These are phyloP conservation scores for Troides oblongomaculatus DNA, from an alignment of 2,888 invertebrate genomes.

Conservation along the genomic window DNA sequence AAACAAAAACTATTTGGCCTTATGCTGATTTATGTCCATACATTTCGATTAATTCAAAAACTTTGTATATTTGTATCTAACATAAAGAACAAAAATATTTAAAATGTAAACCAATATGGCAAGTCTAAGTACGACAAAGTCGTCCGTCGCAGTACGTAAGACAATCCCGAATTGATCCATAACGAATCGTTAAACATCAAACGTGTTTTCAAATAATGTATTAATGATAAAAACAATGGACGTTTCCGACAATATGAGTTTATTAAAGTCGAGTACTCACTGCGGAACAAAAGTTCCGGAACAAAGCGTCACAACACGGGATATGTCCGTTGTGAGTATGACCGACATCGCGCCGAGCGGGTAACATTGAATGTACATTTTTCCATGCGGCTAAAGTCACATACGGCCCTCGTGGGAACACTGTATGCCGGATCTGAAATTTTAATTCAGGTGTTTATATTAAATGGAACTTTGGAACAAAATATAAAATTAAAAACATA, in stretches of 20 bases:
- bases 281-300: constrained; percentile 30
- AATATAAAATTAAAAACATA: constrained; percentile 16
- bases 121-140: constrained; percentile 55
- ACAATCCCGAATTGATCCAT: constrained; percentile 55
- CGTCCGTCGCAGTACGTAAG: constrained; percentile 36
- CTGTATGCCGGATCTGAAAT: constrained; percentile 28
- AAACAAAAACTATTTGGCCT: too few species aligned
- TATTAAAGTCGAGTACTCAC: constrained; percentile 31
- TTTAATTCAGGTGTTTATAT: constrained; percentile 28
- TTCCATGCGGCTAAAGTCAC: constrained; percentile 28
- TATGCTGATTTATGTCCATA: too few species aligned
- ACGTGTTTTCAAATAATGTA: constrained; percentile 48
- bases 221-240: constrained; percentile 42
- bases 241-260: constrained; percentile 28
- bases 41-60: too few species aligned
- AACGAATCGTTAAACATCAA: constrained; percentile 54
- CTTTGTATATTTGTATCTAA: too few species aligned
- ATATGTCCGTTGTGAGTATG: constrained; percentile 24
- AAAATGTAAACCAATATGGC: constrained; percentile 36
- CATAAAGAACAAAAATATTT: too few species aligned
- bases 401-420: constrained; percentile 22
- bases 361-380: constrained; percentile 30
- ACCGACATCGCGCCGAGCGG: constrained; percentile 25
- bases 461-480: constrained; percentile 28
- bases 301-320: constrained; percentile 28